Evolutionary conservation across 2,113 vertebrate genomes (phyloP), one percentile per base, ranked within the genome.

Genomic region (Chauna torquata): DNA sequence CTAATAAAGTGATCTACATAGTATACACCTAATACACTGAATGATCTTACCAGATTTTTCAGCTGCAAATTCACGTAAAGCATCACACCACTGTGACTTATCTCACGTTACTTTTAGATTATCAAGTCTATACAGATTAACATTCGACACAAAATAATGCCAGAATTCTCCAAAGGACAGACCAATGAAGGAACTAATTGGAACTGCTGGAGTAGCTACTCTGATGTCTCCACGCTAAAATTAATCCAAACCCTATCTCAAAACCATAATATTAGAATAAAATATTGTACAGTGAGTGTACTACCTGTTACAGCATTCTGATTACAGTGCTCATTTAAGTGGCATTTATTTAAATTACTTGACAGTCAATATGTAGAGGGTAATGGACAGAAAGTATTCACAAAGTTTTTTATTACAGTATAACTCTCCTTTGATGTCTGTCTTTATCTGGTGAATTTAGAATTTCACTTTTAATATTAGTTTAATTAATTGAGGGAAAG

Each of bases 311-410:
- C 7, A 82, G 57, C 25, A 76, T 15, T 65, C 66, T 76, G 90
- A 72, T 59, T 90, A 57, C 44, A 69, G 15, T 40, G 20, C 23
- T 93, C 44, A 66, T 93, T 92, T 38, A 83, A 49, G 16, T 77
- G 45, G 42, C 62, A 74, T 96, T 86, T 88, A 55, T 86, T 93
- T 92, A 78, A 94, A 83, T 83, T 64, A 88, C 83, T 93, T 88
- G 24, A 86, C 47, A 78, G 54, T 72, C 65, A 93, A 87, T 62
- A 88, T 82, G 66, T 82, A 90, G 49, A 82, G 32, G 25, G 64
- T 77, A 93, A 88, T 15, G 23, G 16, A 54, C 14, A 74, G 42
- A 88, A 90, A 90, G 62, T 32, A 78, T 30, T 71, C 45, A 52
- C 30, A 55, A 87, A 83, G 18, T 50, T 79, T 79, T 94, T 82